A percentile compares a stretch with the other conserved stretches of the same genome.
These are phyloP conservation scores for Osmerus eperlanus DNA, from an alignment of 2,113 vertebrate genomes.

Conservation along the genomic window DNA sequence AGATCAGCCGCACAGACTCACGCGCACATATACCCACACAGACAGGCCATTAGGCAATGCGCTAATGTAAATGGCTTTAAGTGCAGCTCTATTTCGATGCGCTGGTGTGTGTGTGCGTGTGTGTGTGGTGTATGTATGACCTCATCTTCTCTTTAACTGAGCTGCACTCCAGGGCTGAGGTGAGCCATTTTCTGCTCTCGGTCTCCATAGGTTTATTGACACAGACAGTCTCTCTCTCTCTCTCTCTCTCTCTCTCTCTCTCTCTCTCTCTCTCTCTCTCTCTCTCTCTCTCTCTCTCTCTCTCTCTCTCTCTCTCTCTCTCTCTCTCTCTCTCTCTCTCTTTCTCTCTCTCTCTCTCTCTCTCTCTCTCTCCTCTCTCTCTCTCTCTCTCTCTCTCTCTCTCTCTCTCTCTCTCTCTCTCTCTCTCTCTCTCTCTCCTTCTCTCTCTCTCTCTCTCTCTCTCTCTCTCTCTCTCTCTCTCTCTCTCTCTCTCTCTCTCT, in stretches of 20 bases:
- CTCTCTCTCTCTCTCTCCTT: too few species aligned
- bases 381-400: neutral
- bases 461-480: neutral
- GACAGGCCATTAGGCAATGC: neutral
- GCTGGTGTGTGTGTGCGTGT: neutral
- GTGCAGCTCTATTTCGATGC: neutral
- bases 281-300: too few species aligned
- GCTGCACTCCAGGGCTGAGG: neutral
- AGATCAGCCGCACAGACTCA: neutral
- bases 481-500: neutral
- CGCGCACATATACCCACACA: neutral
- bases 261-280: too few species aligned
- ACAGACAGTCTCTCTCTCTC: neutral
- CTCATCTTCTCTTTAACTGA: conserved; percentile 11
- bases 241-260: neutral
- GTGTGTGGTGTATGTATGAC: neutral
- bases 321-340: neutral
- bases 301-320: neutral
- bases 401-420: too few species aligned
- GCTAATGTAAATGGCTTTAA: neutral
- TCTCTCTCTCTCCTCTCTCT: neutral
- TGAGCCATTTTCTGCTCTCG: neutral
- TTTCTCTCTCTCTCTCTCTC: too few species aligned
- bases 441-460: too few species aligned
- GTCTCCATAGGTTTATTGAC: neutral